phyloP scores from a whole-genome alignment of 2,797 vertebrate genomes.

The Syncerus caffer region DNA sequence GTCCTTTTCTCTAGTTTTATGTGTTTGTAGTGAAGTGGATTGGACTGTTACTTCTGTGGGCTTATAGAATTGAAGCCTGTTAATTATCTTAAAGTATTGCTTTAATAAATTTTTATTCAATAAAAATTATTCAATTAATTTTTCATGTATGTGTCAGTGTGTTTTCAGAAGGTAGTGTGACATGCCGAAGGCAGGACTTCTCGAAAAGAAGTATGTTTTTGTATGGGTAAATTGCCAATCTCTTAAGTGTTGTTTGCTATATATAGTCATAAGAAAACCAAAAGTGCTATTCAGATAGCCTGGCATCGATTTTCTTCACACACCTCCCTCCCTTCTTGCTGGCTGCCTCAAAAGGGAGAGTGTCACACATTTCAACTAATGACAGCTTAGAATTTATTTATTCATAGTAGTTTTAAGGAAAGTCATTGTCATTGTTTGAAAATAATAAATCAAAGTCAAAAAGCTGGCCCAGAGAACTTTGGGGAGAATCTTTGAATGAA shows the following conservation, averaged over 20 bases:
- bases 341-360: not conserved
- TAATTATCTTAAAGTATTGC: not conserved
- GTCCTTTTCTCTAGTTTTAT: not conserved
- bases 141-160: not conserved
- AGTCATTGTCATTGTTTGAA: not conserved
- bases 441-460: conserved; percentile 23
- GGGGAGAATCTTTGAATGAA: not conserved
- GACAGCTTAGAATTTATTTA: not conserved
- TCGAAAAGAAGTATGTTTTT: not conserved
- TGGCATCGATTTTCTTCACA: not conserved
- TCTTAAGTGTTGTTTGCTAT: not conserved
- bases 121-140: not conserved
- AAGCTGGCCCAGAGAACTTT: not conserved
- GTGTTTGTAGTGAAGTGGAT: not conserved
- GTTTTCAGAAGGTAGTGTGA: not conserved
- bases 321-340: not conserved
- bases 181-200: not conserved
- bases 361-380: not conserved
- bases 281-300: not conserved
- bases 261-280: not conserved
- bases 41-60: not conserved
- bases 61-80: not conserved
- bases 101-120: conserved; percentile 4
- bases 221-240: not conserved
- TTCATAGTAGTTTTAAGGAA: not conserved